A percentile compares a stretch with the other conserved stretches of the same genome.
phyloP scores from a whole-genome alignment of 2,888 invertebrate species.

The Trileptium ribeirensis region DNA sequence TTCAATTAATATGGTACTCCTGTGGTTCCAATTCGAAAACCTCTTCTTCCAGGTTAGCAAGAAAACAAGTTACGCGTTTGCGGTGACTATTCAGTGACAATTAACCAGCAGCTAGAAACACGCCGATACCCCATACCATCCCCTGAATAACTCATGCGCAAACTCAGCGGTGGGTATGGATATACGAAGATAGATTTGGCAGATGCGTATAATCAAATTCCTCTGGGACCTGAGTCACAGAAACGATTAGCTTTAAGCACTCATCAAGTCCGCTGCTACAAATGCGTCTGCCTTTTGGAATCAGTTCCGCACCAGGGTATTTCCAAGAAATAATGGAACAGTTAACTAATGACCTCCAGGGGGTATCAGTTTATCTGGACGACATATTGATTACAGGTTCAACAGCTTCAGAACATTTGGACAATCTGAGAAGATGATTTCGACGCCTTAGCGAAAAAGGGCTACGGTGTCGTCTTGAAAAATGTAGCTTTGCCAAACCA shows the following conservation, averaged over 20 bases:
- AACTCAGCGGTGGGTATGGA: slow-evolving; percentile 5
- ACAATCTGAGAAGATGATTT: neutral
- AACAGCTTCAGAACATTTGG: neutral
- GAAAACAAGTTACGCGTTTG: slow-evolving; percentile 8
- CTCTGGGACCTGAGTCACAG: neutral
- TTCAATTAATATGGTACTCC: neutral
- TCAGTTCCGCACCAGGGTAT: slow-evolving; percentile 22
- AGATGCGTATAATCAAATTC: slow-evolving; percentile 5
- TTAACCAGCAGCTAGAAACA: neutral
- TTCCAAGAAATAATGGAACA: slow-evolving; percentile 29
- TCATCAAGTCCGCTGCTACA: slow-evolving; percentile 24
- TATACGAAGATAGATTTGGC: neutral
- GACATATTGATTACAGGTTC: neutral
- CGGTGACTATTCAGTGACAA: neutral
- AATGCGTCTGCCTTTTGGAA: slow-evolving; percentile 23
- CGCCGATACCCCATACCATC: neutral
- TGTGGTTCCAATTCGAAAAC: neutral
- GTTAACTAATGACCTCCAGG: slow-evolving; percentile 19
- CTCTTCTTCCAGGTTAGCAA: neutral
- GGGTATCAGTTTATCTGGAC: slow-evolving; percentile 26
- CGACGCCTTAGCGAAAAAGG: slow-evolving; percentile 9
- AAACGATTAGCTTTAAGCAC: slow-evolving; percentile 16
- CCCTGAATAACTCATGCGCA: neutral
- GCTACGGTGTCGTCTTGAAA: slow-evolving; percentile 25
- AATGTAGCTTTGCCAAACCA: slow-evolving; percentile 17